phyloP scores from a whole-genome alignment of 2,888 invertebrate genomes.

The Microplitis deprimator region DNA sequence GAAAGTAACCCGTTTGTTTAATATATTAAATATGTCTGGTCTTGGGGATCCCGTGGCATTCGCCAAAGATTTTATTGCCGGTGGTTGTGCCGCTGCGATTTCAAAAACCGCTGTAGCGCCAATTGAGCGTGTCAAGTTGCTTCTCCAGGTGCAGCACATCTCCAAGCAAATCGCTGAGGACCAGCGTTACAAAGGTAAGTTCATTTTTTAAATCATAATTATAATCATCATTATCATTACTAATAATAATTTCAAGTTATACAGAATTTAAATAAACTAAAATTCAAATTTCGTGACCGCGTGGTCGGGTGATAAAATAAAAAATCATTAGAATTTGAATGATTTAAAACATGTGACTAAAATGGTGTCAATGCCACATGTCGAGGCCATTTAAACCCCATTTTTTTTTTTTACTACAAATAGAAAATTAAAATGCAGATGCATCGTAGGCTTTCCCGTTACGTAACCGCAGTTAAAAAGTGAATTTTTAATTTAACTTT shows the following conservation, averaged over 20 bases:
- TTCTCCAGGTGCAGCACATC: constrained; percentile 94
- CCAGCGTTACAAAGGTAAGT: constrained; percentile 90
- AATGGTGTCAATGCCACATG: constrained; percentile 39
- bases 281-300: constrained; percentile 8
- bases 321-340: constrained; percentile 9
- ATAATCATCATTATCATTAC: neutral
- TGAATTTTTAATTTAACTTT: constrained; percentile 39
- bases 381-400: constrained; percentile 39
- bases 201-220: neutral
- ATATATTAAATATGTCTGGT: constrained; percentile 67
- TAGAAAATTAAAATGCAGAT: neutral
- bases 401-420: neutral
- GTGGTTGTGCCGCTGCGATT: constrained; percentile 92
- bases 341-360: constrained; percentile 53
- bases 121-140: constrained; percentile 94
- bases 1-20: constrained; percentile 57
- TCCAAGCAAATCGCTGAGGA: constrained; percentile 90
- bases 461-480: constrained; percentile 14
- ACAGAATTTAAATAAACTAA: neutral
- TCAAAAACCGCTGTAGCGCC: constrained; percentile 96
- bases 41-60: constrained; percentile 86
- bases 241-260: neutral
- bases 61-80: constrained; percentile 91
- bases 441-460: constrained; percentile 14
- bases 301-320: neutral